Base-by-base conservation (phyloP, 2,888 invertebrate genomes). In the Hermaeophaga mercurialis region DNA sequence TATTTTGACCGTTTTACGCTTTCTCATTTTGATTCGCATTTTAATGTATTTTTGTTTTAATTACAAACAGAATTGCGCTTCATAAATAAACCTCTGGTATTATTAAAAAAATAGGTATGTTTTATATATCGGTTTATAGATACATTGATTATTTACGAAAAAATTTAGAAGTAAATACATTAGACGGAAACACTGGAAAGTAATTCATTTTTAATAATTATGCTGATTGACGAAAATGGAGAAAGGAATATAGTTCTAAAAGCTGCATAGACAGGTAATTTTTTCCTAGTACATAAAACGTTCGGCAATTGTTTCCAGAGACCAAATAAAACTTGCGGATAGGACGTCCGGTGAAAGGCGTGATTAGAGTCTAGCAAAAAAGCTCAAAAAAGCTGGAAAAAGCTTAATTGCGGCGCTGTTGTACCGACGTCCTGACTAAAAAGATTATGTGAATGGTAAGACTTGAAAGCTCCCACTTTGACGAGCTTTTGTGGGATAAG, bases 401-500 rank as follows among this genome's bases (percentile, higher is more conserved):
- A 57, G 59, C 56, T 54, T 54, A 62, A 59, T 62, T 59, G 54
- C 57, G 52, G 45, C 54, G 54, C 59, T 43, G 56, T 53, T 58
- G 55, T 58, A 58, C 58, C 55, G 58, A 22, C 48, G 55, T 48
- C 19, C 46, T 33, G 52, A 52, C 58, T 61, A 56, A 58, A 61
- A 55, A 61, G 61, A 61, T 61, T 61, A 58, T 53, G 38, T 55
- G 48, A 58, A 61, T 52, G 56, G 49, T 56, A 53, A 58, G 56
- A 53, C 56, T 41, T 45, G 45, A 61, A 58, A 61, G 53, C 56
- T 58, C 58, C 61, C 45, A 55, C 61, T 58, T 61, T 61, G 61
- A 56, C 56, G 48, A 57, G 44, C 52, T 53, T 57, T 58, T 58
- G 45, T 43, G 54, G 49, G 50, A 54, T 61, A 58, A 61, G 49